Base-by-base conservation (phyloP, 2,113 vertebrate species). In the Campylorhamphus procurvoides region DNA sequence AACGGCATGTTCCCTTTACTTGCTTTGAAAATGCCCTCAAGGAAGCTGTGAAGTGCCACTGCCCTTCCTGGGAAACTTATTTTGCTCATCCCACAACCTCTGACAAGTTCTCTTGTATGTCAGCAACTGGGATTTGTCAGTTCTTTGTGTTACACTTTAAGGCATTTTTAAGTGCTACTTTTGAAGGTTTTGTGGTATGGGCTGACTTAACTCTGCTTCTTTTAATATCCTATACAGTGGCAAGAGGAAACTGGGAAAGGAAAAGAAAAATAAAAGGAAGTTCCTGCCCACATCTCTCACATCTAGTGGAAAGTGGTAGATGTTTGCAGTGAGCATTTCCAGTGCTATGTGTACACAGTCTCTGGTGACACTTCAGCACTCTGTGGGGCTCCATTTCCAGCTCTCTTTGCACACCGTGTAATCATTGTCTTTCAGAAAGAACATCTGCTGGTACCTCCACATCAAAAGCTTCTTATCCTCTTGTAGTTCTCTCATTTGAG, bases 401-500 rank as follows among this genome's bases (percentile, higher is more conserved):
- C 85, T 93, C 78, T 87, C 79, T 93, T 90, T 85, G 83, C 96
- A 94, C 64, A 69, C 93, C 81, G 80, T 93, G 94, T 75, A 95
- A 90, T 92, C 94, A 94, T 75, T 93, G 84, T 94, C 95, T 96
- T 96, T 87, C 77, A 94, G 75, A 96, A 94, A 96, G 81, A 89
- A 49, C 87, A 83, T 94, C 80, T 94, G 96, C 88, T 92, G 63
- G 27, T 67, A 83, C 66, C 55, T 44, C 79, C 59, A 95, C 95
- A 97, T 97, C 97, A 97, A 97, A 97, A 93, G 92, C 91, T 67
- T 91, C 84, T 93, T 62, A 93, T 95, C 87, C 94, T 91, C 92
- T 96, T 96, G 93, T 87, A 97, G 89, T 23, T 94, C 87, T 97
- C 52, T 96, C 84, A 95, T 96, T 95, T 94, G 76, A 95, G 84